Conservation (phyloP, 1,140 invertebrate species). For the Hypothenemus hampei region DNA sequence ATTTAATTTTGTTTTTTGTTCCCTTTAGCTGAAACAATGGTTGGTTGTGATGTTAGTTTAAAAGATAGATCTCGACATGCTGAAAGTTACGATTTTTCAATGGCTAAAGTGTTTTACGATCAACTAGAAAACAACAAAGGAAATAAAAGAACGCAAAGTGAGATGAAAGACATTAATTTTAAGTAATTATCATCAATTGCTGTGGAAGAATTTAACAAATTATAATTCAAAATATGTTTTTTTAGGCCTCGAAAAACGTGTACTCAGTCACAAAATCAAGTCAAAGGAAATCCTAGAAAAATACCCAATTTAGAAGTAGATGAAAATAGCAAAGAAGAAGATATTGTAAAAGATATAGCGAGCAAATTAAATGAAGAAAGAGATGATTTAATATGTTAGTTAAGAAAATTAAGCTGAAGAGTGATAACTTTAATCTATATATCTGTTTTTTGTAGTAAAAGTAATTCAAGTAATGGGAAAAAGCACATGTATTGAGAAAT, state of each 20-base stretch:
- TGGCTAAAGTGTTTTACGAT: conserved; percentile 23
- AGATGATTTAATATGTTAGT: conserved; percentile 64
- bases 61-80: conserved; percentile 53
- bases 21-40: conserved; percentile 51
- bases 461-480: conserved; percentile 68
- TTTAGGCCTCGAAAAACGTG: conserved; percentile 47
- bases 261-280: conserved; percentile 29
- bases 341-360: conserved; percentile 63
- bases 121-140: conserved; percentile 38
- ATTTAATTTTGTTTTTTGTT: not conserved
- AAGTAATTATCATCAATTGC: conserved; percentile 1
- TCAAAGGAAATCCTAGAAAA: conserved; percentile 49
- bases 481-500: conserved; percentile 68
- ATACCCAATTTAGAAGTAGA: conserved; percentile 52
- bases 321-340: conserved; percentile 50
- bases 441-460: conserved; percentile 56
- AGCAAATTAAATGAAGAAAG: conserved; percentile 66
- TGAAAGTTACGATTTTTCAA: conserved; percentile 54
- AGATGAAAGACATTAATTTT: conserved; percentile 56
- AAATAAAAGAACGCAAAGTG: conserved; percentile 56
- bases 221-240: not conserved
- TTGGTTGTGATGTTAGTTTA: conserved; percentile 54
- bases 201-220: not conserved
- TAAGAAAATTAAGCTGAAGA: not conserved
- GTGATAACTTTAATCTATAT: too few relatives aligned